Base-by-base conservation (phyloP, 2,888 invertebrate genomes). In the Metacarcinus magister region DNA sequence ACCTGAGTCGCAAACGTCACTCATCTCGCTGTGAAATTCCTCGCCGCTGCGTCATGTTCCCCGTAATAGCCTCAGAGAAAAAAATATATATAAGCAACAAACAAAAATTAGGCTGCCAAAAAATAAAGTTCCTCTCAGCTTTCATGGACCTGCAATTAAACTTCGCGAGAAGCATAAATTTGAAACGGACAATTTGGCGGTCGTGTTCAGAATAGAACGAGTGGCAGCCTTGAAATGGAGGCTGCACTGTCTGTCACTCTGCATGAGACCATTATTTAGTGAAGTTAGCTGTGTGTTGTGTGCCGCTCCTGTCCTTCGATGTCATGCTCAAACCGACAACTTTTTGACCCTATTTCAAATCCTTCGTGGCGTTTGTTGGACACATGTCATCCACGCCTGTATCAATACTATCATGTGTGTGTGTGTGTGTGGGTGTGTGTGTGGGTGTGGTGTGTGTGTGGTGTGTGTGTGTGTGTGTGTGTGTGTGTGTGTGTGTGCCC, bases 81-180 rank as follows among this genome's bases (percentile, higher is more conserved):
- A 82, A 82, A 82, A 32, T 32, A 28, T 28, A 32, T n/a, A 28
- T 82, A 82, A 82, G 32, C 28, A 82, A 8, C 82, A 82, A 82
- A 32, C 32, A 32, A 82, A 82, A 82, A 82, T 67, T 67, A 32
- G 7, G 32, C 32, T 82, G 32, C 5, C 28, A 32, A 82, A 82
- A 82, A 82, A 82, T 10, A 32, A 32, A 82, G 82, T 32, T 10
- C 82, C 82, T 28, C 82, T 5, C 8, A 32, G 82, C 32, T 13
- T 82, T 82, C 82, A 82, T 32, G 82, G 82, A 82, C 82, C 82
- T 28, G 82, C 82, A 82, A 82, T 82, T 82, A 82, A 82, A 82
- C 82, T 82, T 82, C 10, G 82, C 28, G 82, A 82, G 32, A 82
- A 82, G 82, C 82, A 32, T 82, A 82, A 82, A 82, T 82, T 82